Base-by-base conservation (phyloP, 2,797 vertebrate species). In the Sciaenops ocellatus region DNA sequence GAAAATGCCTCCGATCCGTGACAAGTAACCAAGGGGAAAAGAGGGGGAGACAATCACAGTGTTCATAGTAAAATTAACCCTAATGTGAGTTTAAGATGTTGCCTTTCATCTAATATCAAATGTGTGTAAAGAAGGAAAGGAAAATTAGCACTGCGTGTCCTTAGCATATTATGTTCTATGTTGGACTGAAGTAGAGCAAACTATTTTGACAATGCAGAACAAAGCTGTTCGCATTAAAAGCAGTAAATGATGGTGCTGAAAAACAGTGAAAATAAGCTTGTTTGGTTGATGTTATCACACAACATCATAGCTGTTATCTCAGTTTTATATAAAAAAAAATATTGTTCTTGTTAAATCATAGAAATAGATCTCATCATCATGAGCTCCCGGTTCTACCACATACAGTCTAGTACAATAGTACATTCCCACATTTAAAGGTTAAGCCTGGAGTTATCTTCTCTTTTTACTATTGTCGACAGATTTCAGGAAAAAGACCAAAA, bases 1-100 rank as follows among this genome's bases (percentile, higher is more conserved):
- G 64, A 80, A 87, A 92, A 86, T 68, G 73, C 84, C 74, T 76
- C 68, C 65, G 4, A 70, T 80, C 84, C 1, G 18, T 69, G 84
- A 89, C 67, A 66, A 82, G 67, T 70, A 56, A 68, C 30, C 42
- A 34, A 55, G 81, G 63, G 52, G 57, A 51, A 83, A 47, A 80
- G 50, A 77, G 4, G 7, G 38, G 82, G 65, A 70, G 73, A 86
- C 79, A 83, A 86, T 84, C 9, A 30, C 38, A 72, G 56, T 44
- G 42, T 68, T 76, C 34, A 26, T 52, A 60, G 76, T 70, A 7
- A 78, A 78, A 78, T 84, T 34, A 44, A 76, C 84, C 46, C 56
- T 51, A 26, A 26, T 78, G 52, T 30, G 34, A 42, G 52, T 38
- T 79, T 71, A 62, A 79, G 54, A 79, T 63, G 48, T 63, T 6